These are phyloP conservation scores for Pammene fasciana DNA, from an alignment of 2,888 invertebrate species.

Conservation along the genomic window DNA sequence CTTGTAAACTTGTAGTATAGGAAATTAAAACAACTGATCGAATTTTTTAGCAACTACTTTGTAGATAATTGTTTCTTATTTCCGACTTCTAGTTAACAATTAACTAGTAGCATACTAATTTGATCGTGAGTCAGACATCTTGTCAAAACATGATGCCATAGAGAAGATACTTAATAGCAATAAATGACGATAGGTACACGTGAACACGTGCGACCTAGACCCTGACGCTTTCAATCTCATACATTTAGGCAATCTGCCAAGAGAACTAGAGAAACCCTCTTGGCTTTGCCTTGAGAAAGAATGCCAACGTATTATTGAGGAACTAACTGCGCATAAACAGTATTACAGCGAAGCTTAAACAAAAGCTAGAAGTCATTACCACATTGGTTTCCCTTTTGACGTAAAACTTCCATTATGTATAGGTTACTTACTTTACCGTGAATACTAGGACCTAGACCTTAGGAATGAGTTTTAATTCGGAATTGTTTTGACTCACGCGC, in stretches of 20 bases:
- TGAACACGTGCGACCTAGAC: conserved; percentile 14
- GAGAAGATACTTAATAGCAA: too few relatives aligned
- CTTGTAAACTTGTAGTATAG: too few relatives aligned
- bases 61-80: too few relatives aligned
- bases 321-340: conserved; percentile 8
- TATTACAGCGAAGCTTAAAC: conserved; percentile 12
- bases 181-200: too few relatives aligned
- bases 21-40: too few relatives aligned
- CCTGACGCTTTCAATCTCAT: conserved; percentile 7
- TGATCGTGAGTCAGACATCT: too few relatives aligned
- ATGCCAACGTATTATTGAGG: conserved; percentile 13
- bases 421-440: neutral
- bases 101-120: too few relatives aligned
- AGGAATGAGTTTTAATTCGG: too few relatives aligned
- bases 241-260: conserved; percentile 43
- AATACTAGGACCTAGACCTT: too few relatives aligned
- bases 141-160: too few relatives aligned
- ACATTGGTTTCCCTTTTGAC: conserved; percentile 1
- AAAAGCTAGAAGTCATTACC: neutral
- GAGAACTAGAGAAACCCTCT: neutral
- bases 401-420: neutral
- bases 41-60: too few relatives aligned
- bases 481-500: neutral
- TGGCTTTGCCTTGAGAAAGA: conserved; percentile 3
- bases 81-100: too few relatives aligned